These are phyloP conservation scores for Drosophila nikananu DNA, from an alignment of 1,140 invertebrate species.

Conservation along the genomic window DNA sequence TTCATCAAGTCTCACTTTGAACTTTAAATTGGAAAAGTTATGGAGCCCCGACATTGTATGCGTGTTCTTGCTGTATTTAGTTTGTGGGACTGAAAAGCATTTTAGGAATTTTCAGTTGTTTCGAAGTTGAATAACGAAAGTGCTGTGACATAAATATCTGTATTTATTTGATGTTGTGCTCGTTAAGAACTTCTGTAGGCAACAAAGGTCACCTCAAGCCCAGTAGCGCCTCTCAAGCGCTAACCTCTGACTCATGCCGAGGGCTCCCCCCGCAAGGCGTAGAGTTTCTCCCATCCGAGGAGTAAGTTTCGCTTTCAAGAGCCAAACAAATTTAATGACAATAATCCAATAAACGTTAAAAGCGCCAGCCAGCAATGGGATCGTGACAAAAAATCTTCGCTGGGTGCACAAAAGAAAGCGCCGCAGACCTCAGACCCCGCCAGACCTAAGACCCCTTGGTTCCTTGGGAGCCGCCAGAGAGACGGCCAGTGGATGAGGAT, in stretches of 20 bases:
- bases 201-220: constrained; percentile 42
- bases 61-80: neutral
- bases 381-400: constrained; percentile 78
- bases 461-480: constrained; percentile 3
- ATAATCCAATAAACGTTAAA: constrained; percentile 82
- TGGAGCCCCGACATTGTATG: neutral
- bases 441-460: constrained; percentile 32
- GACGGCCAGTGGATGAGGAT: constrained; percentile 32
- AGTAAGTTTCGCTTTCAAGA: constrained; percentile 69
- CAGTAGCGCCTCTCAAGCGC: constrained; percentile 47
- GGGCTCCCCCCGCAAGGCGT: constrained; percentile 16
- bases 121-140: constrained; percentile 5
- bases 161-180: neutral
- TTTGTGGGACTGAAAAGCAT: constrained; percentile 1
- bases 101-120: neutral
- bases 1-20: neutral
- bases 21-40: constrained; percentile 1
- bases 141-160: neutral
- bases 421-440: constrained; percentile 39
- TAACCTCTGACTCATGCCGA: constrained; percentile 64
- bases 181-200: neutral
- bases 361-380: constrained; percentile 44
- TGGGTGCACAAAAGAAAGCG: constrained; percentile 75
- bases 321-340: constrained; percentile 72
- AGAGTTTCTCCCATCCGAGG: constrained; percentile 29